Conservation (phyloP, 2,113 vertebrate species). For the Xenopus borealis region DNA sequence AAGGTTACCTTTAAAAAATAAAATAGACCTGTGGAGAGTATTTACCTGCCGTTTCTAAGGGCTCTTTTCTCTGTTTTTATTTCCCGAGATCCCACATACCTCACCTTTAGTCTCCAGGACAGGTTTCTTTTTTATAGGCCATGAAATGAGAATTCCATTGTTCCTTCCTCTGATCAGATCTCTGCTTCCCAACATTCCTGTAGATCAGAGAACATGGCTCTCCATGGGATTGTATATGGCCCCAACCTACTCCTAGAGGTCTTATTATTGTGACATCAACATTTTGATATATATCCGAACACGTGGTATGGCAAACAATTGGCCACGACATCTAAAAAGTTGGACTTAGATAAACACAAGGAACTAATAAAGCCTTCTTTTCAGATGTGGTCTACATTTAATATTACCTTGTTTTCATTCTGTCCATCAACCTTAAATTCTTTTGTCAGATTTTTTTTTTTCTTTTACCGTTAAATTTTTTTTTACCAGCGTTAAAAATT, state of each 20-base stretch:
- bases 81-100: slow-evolving; percentile 40
- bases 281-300: too few species aligned
- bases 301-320: too few species aligned
- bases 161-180: slow-evolving; percentile 8
- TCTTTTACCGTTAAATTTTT: background rate
- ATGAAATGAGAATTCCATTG: background rate
- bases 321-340: too few species aligned
- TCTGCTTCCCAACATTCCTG: background rate
- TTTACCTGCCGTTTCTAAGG: slow-evolving; percentile 1
- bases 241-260: too few species aligned
- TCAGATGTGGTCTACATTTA: slow-evolving; percentile 22
- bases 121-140: too few species aligned
- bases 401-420: slow-evolving; percentile 4
- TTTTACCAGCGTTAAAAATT: too few species aligned
- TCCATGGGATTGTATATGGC: too few species aligned
- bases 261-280: too few species aligned
- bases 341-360: background rate
- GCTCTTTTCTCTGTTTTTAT: slow-evolving; percentile 4
- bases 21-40: background rate
- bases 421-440: slow-evolving; percentile 8
- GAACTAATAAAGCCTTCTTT: slow-evolving; percentile 7
- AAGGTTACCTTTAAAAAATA: background rate
- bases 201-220: background rate
- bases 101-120: background rate
- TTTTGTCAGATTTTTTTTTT: background rate